Base-by-base conservation (phyloP, 2,113 vertebrate genomes). In the Turdus rufiventris region DNA sequence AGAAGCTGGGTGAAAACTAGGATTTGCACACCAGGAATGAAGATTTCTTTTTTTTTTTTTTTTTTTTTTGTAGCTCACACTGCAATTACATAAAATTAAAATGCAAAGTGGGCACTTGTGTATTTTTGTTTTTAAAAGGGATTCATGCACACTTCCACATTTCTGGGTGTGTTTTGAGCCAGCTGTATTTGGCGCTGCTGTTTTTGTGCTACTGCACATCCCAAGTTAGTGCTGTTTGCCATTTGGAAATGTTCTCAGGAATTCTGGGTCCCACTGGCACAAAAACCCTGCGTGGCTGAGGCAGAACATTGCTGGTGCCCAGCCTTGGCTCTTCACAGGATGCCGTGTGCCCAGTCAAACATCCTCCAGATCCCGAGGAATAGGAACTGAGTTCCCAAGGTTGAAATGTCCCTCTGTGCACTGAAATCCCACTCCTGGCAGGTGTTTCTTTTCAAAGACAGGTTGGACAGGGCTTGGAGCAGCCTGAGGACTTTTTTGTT, bases 241-340 rank as follows among this genome's bases (percentile, higher is more conserved):
- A 97, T 75, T 85, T 91, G 88, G 63, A 96, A 85, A 48, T 36
- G 43, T 81, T 62, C 84, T n/a, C 45, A 20, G 50, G 50, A 48
- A 38, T 80, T 89, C 60, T 89, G 21, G 2, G 31, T 40, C 45
- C 75, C 42, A 9, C 9, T 91, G 89, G 89, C 79, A 93, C 58
- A 17, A 58, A 45, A 79, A 15, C 8, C 20, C 40, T 17, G 28
- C 0, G 3, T 54, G 90, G 70, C 76, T 63, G 74, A 24, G 17
- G 82, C 61, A 80, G 85, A 91, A 81, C 54, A 10, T 1, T 28
- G 53, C 63, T 71, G 54, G 17, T 93, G 60, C 91, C 73, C 85
- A 54, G 76, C 38, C 72, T 20, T 80, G 91, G 81, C 93, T 81
- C 43, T 47, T 57, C 12, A 1, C 2, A 2, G 45, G n/a, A 34